These are phyloP conservation scores for Lepidocolaptes lacrymiger DNA, from an alignment of 2,797 vertebrate species.

Conservation along the genomic window DNA sequence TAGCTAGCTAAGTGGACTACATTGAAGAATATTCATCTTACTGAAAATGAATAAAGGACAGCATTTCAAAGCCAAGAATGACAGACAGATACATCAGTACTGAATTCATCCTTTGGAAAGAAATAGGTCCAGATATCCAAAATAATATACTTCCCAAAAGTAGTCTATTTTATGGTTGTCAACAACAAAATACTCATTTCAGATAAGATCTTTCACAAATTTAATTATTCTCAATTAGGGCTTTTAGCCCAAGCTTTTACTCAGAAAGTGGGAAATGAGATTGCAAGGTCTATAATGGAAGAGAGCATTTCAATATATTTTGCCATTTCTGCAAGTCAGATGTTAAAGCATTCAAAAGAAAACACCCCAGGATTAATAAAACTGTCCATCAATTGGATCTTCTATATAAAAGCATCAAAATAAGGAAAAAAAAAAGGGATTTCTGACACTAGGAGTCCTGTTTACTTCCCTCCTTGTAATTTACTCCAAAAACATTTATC, in stretches of 20 bases:
- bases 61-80: slow-evolving; percentile 19
- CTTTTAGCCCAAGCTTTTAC: not conserved
- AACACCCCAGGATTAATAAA: not conserved
- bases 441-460: not conserved
- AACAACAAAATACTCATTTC: not conserved
- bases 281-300: not conserved
- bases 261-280: not conserved
- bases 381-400: not conserved
- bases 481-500: not conserved
- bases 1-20: not conserved
- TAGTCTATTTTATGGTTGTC: not conserved
- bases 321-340: not conserved
- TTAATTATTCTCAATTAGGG: not conserved
- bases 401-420: not conserved
- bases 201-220: not conserved
- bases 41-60: not conserved
- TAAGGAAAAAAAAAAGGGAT: not conserved
- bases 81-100: not conserved
- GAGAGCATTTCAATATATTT: not conserved
- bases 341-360: not conserved
- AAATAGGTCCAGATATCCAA: not conserved
- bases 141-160: not conserved
- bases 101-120: not conserved
- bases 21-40: not conserved
- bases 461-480: not conserved